Percentiles rank a stretch among this genome's conserved stretches.
These are phyloP conservation scores for Bos javanicus DNA, from an alignment of 2,113 vertebrate genomes.

Conservation along the genomic window DNA sequence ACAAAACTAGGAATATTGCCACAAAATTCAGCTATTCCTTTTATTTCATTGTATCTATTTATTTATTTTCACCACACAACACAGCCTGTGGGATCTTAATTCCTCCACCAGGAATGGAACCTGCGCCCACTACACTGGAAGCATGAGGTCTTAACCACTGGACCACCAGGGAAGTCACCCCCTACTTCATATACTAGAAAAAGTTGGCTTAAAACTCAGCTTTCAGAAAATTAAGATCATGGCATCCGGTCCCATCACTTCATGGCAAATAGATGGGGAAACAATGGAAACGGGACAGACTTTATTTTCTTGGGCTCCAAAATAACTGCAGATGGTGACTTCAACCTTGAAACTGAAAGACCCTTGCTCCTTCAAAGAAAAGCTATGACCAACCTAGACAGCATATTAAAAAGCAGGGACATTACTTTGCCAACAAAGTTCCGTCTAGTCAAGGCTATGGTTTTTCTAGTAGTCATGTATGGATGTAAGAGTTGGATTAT, in stretches of 20 bases:
- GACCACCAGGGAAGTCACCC: not conserved
- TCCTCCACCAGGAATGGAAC: not conserved
- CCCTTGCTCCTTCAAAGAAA: not conserved
- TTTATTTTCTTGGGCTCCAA: not conserved
- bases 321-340: not conserved
- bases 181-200: not conserved
- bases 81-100: not conserved
- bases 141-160: not conserved
- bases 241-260: not conserved
- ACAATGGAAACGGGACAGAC: not conserved
- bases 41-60: not conserved
- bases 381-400: not conserved
- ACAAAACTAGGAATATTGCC: conserved; percentile 30
- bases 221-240: not conserved
- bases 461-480: not conserved
- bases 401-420: not conserved
- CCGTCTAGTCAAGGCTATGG: not conserved
- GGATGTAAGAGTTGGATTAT: not conserved
- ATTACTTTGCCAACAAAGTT: not conserved
- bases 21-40: conserved; percentile 27
- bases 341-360: not conserved
- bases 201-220: not conserved
- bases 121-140: not conserved
- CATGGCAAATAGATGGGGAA: not conserved
- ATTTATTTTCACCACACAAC: not conserved